Evolutionary conservation across 2,888 invertebrate genomes (phyloP), one percentile per base, ranked within the genome.

Genomic region (Amphimallon solstitiale): DNA sequence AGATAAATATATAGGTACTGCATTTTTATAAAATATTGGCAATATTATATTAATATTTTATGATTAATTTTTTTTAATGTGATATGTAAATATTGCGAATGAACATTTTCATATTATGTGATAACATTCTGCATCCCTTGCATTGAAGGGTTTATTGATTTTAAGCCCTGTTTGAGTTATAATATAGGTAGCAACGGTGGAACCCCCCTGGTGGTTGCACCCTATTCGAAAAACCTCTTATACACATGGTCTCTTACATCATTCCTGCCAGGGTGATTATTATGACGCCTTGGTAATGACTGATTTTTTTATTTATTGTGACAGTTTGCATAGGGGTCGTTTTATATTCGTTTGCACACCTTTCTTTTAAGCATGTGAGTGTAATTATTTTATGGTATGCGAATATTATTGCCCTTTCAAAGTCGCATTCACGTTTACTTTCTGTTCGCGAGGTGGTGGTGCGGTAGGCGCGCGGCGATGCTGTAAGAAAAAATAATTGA

Each of bases 251-350:
- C 71, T 72, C 70, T 66, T 71, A 71, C 66, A 66, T 66, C 66
- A 66, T 65, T 61, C 70, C 72, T 69, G 70, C 69, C 69, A 66
- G 70, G 70, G 68, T 71, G 72, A 72, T 70, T 73, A 72, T 73
- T 73, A 72, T 72, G 73, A 72, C 73, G 73, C 72, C 72, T 73
- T 66, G 68, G 69, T 73, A 72, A 70, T 70, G 71, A 72, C 71
- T 70, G 71, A 69, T 71, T 73, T 73, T 73, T 73, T 71, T 71
- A 69, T 72, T 73, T 71, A 72, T 71, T 71, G 70, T 66, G 71
- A 71, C 70, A 71, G 56, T 68, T 67, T 61, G 65, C 61, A 68
- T 67, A 69, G 70, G 71, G 72, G 72, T 69, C 61, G 68, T 62
- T 48, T 66, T 63, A 54, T 49, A 62, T 61, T 40, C 62, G 37